phyloP scores from a whole-genome alignment of 2,888 invertebrate species.

The Daptonema setosum region DNA sequence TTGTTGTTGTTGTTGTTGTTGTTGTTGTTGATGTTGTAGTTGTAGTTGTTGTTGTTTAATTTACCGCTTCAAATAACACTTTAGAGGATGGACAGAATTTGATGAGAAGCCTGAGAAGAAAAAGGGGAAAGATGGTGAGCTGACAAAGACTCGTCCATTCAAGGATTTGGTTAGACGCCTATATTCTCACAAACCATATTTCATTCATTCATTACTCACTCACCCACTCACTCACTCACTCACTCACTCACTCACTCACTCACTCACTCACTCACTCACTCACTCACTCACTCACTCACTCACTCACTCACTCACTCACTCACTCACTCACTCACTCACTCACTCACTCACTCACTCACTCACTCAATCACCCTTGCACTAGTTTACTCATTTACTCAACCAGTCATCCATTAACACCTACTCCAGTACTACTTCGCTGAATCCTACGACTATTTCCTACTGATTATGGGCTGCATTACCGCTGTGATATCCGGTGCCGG shows the following conservation, averaged over 20 bases:
- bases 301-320: no score
- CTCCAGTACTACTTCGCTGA: constrained; percentile 6
- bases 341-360: no score
- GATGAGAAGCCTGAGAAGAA: neutral
- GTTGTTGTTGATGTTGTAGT: neutral
- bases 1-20: neutral
- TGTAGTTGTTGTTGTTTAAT: neutral
- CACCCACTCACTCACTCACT: no score
- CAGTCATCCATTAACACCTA: neutral
- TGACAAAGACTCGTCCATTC: neutral
- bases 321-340: no score
- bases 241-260: no score
- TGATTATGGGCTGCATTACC: neutral
- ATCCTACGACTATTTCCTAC: neutral
- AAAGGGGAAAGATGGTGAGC: neutral
- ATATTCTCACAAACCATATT: no score
- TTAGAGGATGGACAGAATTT: neutral
- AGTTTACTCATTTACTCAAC: no score
- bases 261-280: no score
- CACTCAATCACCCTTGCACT: no score
- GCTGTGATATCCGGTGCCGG: constrained; percentile 4
- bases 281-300: no score
- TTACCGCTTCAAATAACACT: no score
- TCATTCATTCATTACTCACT: no score
- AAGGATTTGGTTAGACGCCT: neutral